Base-by-base conservation (phyloP, 2,888 invertebrate genomes). In the Oconnorella tubifera region DNA sequence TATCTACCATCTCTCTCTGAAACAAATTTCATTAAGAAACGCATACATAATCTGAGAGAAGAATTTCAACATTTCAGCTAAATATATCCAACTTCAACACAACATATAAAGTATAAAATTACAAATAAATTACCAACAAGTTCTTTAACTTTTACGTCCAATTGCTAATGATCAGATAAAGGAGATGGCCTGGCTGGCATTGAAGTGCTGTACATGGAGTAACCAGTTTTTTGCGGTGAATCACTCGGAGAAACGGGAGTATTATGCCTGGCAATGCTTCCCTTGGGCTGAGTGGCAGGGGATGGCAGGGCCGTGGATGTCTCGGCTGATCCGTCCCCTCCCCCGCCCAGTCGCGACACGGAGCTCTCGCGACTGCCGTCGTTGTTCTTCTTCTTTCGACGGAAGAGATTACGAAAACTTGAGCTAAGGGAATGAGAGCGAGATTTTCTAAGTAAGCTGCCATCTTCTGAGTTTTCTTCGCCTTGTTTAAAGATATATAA, bases 341-440 rank as follows among this genome's bases (percentile, higher is more conserved):
- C 50, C n/a, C 60, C 60, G 1, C 60, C 49, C n/a, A 60, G 48
- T 27, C 50, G 29, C 1, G 60, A 60, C 60, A 60, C 31, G 40
- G 69, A 70, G 48, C 69, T 70, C 51, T 70, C 70, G 19, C 70
- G 50, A 14, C 67, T 66, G 1, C 58, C 59, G 10, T 59, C 62
- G 19, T 33, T 29, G 1, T 33, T 10, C 33, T 67, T 69, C 62
- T 65, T 65, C 65, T 69, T 69, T 55, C 62, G 55, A 56, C 67
- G 62, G 66, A 70, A 70, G n/a, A 70, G 58, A n/a, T 57, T 40
- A n/a, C 58, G 53, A 25, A 70, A 67, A 32, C 66, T 64, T 23
- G 50, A 50, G 49, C 70, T 70, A 66, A 70, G 67, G 19, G 69
- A 70, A 59, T 68, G 67, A 1, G 70, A 70, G 23, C 70, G 62